A percentile compares a stretch with the other conserved stretches of the same genome.
Evolutionary conservation across 2,797 vertebrate genomes (phyloP).

Genomic region (Zenarchopterus dispar): DNA sequence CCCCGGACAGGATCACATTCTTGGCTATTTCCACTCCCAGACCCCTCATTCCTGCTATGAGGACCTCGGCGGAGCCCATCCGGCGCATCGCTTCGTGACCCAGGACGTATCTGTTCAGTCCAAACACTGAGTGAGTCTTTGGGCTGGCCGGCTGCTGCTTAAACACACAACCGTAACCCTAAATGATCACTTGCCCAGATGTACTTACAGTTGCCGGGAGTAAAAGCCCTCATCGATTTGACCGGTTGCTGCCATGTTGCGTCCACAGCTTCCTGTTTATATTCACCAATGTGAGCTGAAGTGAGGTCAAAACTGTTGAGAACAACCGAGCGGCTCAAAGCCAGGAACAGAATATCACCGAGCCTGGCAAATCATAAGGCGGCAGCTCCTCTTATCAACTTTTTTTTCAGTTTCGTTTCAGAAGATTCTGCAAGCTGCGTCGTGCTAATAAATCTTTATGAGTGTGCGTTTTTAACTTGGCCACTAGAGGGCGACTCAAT

Average conservation of each 20-base stretch:
- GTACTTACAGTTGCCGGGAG: conserved; percentile 89
- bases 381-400: neutral
- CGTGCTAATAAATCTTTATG: rapidly evolving
- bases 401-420: conserved; percentile 72
- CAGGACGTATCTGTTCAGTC: conserved; percentile 85
- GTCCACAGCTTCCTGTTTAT: neutral
- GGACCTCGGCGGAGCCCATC: conserved; percentile 78
- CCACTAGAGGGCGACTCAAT: conserved; percentile 53
- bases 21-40: conserved; percentile 91
- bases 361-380: rapidly evolving
- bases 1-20: conserved; percentile 88
- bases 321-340: neutral
- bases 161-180: neutral
- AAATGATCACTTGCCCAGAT: neutral
- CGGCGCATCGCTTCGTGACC: conserved; percentile 82
- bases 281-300: neutral
- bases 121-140: too few species aligned
- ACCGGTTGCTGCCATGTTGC: conserved; percentile 53
- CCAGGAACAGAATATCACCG: neutral
- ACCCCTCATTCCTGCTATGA: conserved; percentile 88
- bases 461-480: neutral
- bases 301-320: too few species aligned
- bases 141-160: neutral
- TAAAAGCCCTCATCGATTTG: conserved; percentile 83
- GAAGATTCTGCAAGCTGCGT: rapidly evolving